phyloP scores from a whole-genome alignment of 2,797 vertebrate genomes.

The Toxotes lorentzi region DNA sequence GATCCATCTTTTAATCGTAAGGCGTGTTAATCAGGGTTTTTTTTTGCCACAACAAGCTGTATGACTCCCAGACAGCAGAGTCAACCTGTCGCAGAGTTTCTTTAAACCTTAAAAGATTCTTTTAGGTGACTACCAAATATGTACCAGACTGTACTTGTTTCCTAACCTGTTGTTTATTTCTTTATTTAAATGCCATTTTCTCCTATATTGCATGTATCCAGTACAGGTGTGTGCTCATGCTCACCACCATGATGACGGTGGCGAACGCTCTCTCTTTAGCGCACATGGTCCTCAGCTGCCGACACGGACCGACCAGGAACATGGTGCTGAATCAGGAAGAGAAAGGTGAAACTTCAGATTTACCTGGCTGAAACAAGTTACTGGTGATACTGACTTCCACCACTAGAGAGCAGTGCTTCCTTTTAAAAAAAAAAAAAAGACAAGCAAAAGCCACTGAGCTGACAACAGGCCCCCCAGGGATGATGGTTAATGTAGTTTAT shows the following conservation, averaged over 20 bases:
- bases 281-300: constrained; percentile 93
- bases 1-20: too few relatives aligned
- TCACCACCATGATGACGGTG: constrained; percentile 91
- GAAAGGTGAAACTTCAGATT: too few relatives aligned
- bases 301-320: constrained; percentile 92
- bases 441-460: neutral
- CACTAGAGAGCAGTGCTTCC: neutral
- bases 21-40: too few relatives aligned
- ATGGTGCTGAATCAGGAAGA: constrained; percentile 82
- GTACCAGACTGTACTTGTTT: too few relatives aligned
- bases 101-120: too few relatives aligned
- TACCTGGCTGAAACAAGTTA: neutral
- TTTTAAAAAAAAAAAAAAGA: neutral
- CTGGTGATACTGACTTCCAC: neutral
- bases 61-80: too few relatives aligned
- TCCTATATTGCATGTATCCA: neutral
- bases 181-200: too few relatives aligned
- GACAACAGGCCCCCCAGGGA: neutral
- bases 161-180: too few relatives aligned
- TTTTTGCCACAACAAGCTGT: too few relatives aligned
- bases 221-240: constrained; percentile 37
- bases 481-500: constrained; percentile 31
- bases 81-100: too few relatives aligned
- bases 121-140: too few relatives aligned
- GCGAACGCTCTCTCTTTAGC: constrained; percentile 90